These are phyloP conservation scores for Eumeta japonica DNA, from an alignment of 1,140 invertebrate species.

Conservation along the genomic window DNA sequence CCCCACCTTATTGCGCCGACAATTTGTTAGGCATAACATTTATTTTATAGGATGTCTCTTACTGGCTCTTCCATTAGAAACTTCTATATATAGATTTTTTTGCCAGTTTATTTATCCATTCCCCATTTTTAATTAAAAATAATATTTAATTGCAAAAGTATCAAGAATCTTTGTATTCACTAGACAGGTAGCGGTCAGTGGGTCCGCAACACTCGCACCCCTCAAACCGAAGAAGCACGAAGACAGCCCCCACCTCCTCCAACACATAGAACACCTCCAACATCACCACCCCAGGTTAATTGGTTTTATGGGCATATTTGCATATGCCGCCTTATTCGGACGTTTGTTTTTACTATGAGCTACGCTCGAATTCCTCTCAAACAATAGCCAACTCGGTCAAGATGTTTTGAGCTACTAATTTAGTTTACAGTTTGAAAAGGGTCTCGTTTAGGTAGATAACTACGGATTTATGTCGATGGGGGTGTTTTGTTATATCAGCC, in stretches of 20 bases:
- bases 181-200: too few relatives aligned
- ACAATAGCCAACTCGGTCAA: constrained; percentile 2
- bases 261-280: not conserved
- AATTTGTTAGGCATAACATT: too few relatives aligned
- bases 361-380: not conserved
- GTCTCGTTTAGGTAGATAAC: not conserved
- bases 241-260: not conserved
- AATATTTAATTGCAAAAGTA: too few relatives aligned
- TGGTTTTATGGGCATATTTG: constrained; percentile 1
- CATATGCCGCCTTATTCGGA: not conserved
- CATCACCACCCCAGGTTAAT: not conserved
- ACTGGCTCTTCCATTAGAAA: too few relatives aligned
- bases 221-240: not conserved
- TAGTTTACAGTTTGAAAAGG: constrained; percentile 4
- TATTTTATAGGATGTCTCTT: too few relatives aligned
- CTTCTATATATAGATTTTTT: too few relatives aligned
- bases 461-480: not conserved
- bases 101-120: too few relatives aligned
- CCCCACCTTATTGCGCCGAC: too few relatives aligned
- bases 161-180: too few relatives aligned
- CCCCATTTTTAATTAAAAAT: too few relatives aligned
- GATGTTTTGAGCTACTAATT: constrained; percentile 4
- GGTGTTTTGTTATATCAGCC: not conserved
- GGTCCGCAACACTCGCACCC: too few relatives aligned
- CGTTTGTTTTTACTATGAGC: constrained; percentile 4